These are phyloP conservation scores for Seira sanloemensis DNA, from an alignment of 2,888 invertebrate species.

Conservation along the genomic window DNA sequence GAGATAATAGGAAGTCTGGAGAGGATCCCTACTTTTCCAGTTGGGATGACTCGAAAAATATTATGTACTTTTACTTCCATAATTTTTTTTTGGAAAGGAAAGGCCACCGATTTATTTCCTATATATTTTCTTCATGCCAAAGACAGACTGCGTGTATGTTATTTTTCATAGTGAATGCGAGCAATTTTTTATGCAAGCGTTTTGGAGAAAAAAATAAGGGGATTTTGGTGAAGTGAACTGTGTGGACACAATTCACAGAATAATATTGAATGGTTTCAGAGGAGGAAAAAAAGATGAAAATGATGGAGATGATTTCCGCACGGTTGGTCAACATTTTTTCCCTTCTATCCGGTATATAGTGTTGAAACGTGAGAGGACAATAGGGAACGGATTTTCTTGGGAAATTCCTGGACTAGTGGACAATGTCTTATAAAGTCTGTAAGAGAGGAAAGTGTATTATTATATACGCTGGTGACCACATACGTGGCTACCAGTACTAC, in stretches of 20 bases:
- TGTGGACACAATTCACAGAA: constrained; percentile 15
- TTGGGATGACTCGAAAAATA: too few relatives aligned
- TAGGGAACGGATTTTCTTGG: not conserved
- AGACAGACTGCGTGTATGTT: not conserved
- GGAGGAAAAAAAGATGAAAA: constrained; percentile 32
- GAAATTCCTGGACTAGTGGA: not conserved
- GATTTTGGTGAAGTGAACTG: constrained; percentile 17
- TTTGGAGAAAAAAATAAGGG: not conserved
- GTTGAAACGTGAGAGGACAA: constrained; percentile 7
- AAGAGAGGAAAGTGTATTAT: not conserved
- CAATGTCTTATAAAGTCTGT: not conserved
- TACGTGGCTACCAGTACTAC: too few relatives aligned
- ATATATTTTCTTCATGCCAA: not conserved
- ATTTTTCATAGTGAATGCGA: not conserved
- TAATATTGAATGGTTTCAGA: not conserved
- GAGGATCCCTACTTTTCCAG: not conserved
- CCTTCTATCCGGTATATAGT: too few relatives aligned
- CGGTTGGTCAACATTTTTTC: constrained; percentile 52
- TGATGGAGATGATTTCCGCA: constrained; percentile 60
- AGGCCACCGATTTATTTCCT: not conserved
- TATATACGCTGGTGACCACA: not conserved
- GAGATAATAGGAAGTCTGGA: not conserved
- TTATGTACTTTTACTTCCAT: not conserved
- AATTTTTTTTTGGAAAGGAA: not conserved
- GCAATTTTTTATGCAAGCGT: not conserved